These are phyloP conservation scores for Babyrousa celebensis DNA, from an alignment of 2,797 vertebrate species.

Conservation along the genomic window DNA sequence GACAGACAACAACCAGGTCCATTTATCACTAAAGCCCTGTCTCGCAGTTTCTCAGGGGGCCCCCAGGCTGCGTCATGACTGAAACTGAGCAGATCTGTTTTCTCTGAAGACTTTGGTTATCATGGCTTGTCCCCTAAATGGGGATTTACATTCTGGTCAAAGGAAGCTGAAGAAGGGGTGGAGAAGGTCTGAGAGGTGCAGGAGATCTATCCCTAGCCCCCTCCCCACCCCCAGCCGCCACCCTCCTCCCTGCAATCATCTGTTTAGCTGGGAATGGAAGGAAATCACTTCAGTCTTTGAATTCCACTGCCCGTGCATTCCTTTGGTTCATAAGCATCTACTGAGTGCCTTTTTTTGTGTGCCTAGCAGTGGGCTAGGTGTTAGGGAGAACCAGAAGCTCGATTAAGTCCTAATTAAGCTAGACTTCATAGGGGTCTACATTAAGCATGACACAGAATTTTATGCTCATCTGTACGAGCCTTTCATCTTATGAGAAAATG, in stretches of 20 bases:
- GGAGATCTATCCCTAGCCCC: no score
- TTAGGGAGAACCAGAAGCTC: not conserved
- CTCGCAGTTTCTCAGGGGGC: not conserved
- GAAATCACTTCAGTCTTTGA: not conserved
- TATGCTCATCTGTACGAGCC: not conserved
- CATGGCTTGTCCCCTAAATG: not conserved
- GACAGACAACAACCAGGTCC: not conserved
- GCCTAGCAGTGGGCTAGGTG: not conserved
- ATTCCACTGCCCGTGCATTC: not conserved
- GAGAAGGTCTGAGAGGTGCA: not conserved
- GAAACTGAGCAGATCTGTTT: not conserved
- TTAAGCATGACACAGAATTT: constrained; percentile 6
- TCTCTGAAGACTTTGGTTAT: not conserved
- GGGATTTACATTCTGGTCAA: not conserved
- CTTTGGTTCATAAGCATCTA: not conserved
- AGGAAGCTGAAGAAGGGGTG: not conserved
- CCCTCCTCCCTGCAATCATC: not conserved
- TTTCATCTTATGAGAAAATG: constrained; percentile 52
- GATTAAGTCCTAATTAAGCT: not conserved
- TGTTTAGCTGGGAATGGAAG: not conserved
- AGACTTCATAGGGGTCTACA: not conserved
- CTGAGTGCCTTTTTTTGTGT: not conserved
- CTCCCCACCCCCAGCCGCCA: not conserved
- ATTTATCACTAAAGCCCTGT: not conserved
- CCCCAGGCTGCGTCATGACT: not conserved